phyloP scores from a whole-genome alignment of 92 coral and sea anemone genomes.

The Heteractis magnifica region DNA sequence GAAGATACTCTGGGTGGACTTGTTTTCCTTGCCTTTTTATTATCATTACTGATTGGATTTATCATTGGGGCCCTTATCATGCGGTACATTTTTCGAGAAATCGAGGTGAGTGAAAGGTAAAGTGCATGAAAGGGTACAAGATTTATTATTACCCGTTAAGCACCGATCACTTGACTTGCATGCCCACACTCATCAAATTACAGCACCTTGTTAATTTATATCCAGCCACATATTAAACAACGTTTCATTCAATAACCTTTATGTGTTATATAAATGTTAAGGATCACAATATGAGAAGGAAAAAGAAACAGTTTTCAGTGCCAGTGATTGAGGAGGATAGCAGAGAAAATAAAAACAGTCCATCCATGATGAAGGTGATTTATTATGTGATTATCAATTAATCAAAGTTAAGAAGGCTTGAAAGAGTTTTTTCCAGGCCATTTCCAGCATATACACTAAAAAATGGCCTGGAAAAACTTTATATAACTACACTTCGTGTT shows the following conservation, averaged over 20 bases:
- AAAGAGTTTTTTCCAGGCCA: too few species aligned
- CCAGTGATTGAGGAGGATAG: slow-evolving; percentile 51
- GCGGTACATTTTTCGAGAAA: slow-evolving; percentile 79
- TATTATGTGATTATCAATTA: neutral
- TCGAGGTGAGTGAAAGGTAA: slow-evolving; percentile 63
- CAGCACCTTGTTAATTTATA: too few species aligned
- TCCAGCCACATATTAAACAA: too few species aligned
- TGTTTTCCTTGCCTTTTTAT: slow-evolving; percentile 81
- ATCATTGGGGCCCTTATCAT: slow-evolving; percentile 70
- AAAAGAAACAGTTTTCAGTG: slow-evolving; percentile 47
- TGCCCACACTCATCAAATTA: too few species aligned
- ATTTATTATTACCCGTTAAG: too few species aligned
- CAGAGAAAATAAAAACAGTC: slow-evolving; percentile 29
- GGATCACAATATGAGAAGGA: slow-evolving; percentile 63
- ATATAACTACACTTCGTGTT: too few species aligned
- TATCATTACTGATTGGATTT: slow-evolving; percentile 72
- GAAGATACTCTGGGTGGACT: slow-evolving; percentile 87
- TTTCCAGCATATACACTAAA: too few species aligned
- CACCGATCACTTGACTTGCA: too few species aligned
- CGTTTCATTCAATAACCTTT: too few species aligned
- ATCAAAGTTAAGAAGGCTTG: neutral
- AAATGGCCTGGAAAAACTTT: too few species aligned
- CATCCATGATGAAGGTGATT: slow-evolving; percentile 16
- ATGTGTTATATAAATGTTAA: neutral
- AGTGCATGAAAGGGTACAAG: neutral